These are phyloP conservation scores for Rhagologus leucostigma DNA, from an alignment of 2,113 vertebrate genomes.

Conservation along the genomic window DNA sequence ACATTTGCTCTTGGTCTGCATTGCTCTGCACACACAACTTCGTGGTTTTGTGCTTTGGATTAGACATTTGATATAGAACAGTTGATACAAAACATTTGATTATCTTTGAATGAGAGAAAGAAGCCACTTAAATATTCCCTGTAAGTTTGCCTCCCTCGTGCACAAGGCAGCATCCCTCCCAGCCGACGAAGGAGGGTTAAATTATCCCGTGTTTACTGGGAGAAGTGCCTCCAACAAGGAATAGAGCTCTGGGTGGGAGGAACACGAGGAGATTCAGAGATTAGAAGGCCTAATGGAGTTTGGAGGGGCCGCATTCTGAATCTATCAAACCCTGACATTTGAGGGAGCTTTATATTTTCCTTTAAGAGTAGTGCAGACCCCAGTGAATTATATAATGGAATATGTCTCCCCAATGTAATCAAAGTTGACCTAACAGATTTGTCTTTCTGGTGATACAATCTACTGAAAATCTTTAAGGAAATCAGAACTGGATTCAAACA, in stretches of 20 bases:
- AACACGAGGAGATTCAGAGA: background rate
- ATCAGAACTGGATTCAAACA: background rate
- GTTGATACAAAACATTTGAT: background rate
- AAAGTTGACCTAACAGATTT: slow-evolving; percentile 26
- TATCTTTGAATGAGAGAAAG: background rate
- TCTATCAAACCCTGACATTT: slow-evolving; percentile 18
- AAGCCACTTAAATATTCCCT: background rate
- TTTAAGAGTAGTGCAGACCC: background rate
- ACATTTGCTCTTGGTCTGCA: accelerated
- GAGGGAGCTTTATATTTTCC: slow-evolving; percentile 8
- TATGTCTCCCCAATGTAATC: background rate
- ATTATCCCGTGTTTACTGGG: background rate
- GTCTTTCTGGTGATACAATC: background rate
- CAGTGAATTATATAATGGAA: background rate
- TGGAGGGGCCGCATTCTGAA: background rate
- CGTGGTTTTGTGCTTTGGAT: background rate
- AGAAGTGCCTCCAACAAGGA: background rate
- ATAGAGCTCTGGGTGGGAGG: background rate
- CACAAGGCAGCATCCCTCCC: background rate
- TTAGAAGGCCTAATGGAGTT: background rate
- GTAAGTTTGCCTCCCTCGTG: background rate
- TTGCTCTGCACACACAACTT: background rate
- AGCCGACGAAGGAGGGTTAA: background rate
- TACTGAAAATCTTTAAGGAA: slow-evolving; percentile 12
- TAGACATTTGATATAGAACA: accelerated